phyloP scores from a whole-genome alignment of 2,797 vertebrate species.

The Sciaenops ocellatus region DNA sequence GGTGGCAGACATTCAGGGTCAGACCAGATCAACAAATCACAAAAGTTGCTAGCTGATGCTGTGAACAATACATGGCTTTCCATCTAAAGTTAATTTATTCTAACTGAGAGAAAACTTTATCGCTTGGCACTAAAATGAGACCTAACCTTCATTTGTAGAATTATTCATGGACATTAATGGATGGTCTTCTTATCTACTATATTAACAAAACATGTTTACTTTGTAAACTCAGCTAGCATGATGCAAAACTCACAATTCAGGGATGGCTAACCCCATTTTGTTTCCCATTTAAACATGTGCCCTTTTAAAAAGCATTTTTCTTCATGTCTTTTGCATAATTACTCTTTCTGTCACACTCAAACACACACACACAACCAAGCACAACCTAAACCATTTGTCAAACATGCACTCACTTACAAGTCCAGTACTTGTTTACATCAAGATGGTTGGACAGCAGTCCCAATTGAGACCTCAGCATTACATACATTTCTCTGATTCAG shows the following conservation, averaged over 20 bases:
- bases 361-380: not conserved
- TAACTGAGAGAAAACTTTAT: conserved; percentile 23
- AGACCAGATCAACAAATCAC: conserved; percentile 32
- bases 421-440: not conserved
- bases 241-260: not conserved
- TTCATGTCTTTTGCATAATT: not conserved
- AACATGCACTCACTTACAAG: not conserved
- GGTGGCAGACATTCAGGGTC: conserved; percentile 47
- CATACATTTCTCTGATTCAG: not conserved
- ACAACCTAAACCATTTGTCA: not conserved
- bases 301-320: conserved; percentile 4
- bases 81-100: conserved; percentile 12
- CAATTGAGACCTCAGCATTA: not conserved
- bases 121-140: not conserved
- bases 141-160: conserved; percentile 2
- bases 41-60: conserved; percentile 27
- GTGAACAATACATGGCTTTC: conserved; percentile 22
- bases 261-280: not conserved
- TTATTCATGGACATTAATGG: not conserved
- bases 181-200: not conserved
- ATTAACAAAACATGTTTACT: not conserved
- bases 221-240: not conserved
- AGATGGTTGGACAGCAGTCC: not conserved
- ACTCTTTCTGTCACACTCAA: not conserved
- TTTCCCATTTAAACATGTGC: not conserved